Percentiles rank a stretch among this genome's conserved stretches.
Conservation (phyloP, 2,888 invertebrate species). For the Euphydryas editha region DNA sequence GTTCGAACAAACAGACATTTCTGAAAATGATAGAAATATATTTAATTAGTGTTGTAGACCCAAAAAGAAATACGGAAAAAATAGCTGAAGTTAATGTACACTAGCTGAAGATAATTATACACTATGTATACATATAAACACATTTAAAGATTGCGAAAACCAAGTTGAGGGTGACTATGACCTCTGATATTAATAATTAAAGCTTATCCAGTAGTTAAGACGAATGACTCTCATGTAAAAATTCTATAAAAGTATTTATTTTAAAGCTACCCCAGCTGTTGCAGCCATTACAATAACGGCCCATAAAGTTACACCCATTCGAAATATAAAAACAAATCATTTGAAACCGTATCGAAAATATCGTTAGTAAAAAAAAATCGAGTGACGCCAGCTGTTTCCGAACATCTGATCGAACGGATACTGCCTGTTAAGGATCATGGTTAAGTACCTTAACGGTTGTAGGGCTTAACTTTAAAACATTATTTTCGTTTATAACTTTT, state of each 20-base stretch:
- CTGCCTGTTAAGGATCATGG: conserved; percentile 67
- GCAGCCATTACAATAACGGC: conserved; percentile 31
- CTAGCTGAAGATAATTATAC: no score
- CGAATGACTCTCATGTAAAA: neutral
- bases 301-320: conserved; percentile 34
- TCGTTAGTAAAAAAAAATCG: conserved; percentile 56
- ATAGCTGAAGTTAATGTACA: no score
- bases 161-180: no score
- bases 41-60: no score
- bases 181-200: no score
- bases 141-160: no score
- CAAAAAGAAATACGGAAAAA: no score
- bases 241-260: conserved; percentile 25
- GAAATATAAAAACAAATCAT: conserved; percentile 36
- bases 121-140: no score
- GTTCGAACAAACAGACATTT: no score
- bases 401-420: conserved; percentile 82
- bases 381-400: conserved; percentile 79
- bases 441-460: conserved; percentile 50
- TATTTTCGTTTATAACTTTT: neutral
- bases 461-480: conserved; percentile 47
- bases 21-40: no score
- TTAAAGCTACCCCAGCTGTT: conserved; percentile 30
- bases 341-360: conserved; percentile 56
- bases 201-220: neutral